Evolutionary conservation across 1,140 invertebrate species (phyloP).

Genomic region (Drosophila asahinai): DNA sequence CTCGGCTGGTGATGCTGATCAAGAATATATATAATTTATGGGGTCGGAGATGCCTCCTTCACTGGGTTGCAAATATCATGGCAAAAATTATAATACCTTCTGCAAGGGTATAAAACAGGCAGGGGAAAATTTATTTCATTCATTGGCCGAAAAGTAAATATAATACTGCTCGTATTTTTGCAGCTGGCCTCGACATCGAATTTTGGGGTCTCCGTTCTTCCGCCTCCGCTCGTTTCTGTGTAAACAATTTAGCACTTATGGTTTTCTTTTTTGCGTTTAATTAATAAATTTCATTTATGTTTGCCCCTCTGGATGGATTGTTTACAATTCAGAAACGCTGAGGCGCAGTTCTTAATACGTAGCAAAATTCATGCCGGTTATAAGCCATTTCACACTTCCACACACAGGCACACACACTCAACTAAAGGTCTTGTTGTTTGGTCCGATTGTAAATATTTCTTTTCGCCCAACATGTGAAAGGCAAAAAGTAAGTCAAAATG

Average conservation of each 20-base stretch:
- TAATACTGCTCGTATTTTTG: slow-evolving; percentile 58
- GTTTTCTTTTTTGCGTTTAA: slow-evolving; percentile 56
- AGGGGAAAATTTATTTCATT: slow-evolving; percentile 48
- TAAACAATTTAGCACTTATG: slow-evolving; percentile 62
- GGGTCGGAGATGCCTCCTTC: too few relatives aligned
- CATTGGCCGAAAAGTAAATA: slow-evolving; percentile 61
- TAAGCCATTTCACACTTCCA: slow-evolving; percentile 48
- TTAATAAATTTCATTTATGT: slow-evolving; percentile 61
- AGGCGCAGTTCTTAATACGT: slow-evolving; percentile 61
- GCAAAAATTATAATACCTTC: too few relatives aligned
- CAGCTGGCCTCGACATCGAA: slow-evolving; percentile 56
- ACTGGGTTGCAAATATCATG: too few relatives aligned
- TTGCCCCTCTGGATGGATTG: slow-evolving; percentile 38
- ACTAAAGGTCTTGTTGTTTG: too few relatives aligned
- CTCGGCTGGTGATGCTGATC: too few relatives aligned
- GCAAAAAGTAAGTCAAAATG: slow-evolving; percentile 14
- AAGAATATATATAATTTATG: too few relatives aligned
- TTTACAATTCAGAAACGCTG: slow-evolving; percentile 54
- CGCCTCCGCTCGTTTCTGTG: slow-evolving; percentile 29
- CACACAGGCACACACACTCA: slow-evolving; percentile 1
- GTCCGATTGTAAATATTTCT: slow-evolving; percentile 22
- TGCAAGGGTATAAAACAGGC: neutral
- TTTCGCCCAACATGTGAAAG: slow-evolving; percentile 55
- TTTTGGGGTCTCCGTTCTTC: slow-evolving; percentile 11
- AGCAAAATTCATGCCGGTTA: slow-evolving; percentile 17